Percentiles rank a stretch among this genome's conserved stretches.
phyloP scores from a whole-genome alignment of 2,888 invertebrate genomes.

The Orthonychiurus folsomi region DNA sequence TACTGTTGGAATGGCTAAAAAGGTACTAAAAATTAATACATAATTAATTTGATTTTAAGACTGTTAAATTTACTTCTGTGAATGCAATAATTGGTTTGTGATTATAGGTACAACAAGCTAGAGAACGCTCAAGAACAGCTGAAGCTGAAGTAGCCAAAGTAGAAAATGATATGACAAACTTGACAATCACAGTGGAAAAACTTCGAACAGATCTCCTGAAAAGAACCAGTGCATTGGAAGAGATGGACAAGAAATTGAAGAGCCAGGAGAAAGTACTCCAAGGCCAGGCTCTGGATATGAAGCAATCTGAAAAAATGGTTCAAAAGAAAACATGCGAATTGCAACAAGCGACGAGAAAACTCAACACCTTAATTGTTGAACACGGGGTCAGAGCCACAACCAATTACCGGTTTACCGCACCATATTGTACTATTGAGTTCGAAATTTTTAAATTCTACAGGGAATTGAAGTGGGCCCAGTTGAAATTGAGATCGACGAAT shows the following conservation, averaged over 20 bases:
- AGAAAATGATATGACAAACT: slow-evolving; percentile 35
- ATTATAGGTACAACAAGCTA: slow-evolving; percentile 46
- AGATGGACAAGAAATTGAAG: slow-evolving; percentile 46
- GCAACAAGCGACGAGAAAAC: slow-evolving; percentile 49
- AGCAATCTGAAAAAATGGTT: slow-evolving; percentile 46
- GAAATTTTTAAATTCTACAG: slow-evolving; percentile 26
- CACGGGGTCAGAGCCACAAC: slow-evolving; percentile 46
- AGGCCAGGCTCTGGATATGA: slow-evolving; percentile 44
- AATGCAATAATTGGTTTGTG: slow-evolving; percentile 30
- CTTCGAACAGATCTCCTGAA: slow-evolving; percentile 47
- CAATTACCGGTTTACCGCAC: too few species aligned
- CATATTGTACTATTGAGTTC: too few species aligned
- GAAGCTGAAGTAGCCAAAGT: slow-evolving; percentile 44
- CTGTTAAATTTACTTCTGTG: too few species aligned
- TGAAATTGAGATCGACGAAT: slow-evolving; percentile 55
- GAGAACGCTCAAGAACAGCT: slow-evolving; percentile 49
- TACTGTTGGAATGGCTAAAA: slow-evolving; percentile 47
- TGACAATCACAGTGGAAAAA: slow-evolving; percentile 50
- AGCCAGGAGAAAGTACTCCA: slow-evolving; percentile 42
- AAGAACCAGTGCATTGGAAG: slow-evolving; percentile 36
- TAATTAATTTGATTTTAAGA: slow-evolving; percentile 47
- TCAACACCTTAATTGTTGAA: slow-evolving; percentile 48
- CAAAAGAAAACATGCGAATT: slow-evolving; percentile 49
- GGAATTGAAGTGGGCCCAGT: slow-evolving; percentile 48
- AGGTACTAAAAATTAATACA: slow-evolving; percentile 44